These are phyloP conservation scores for Actinia tenebrosa DNA, from an alignment of 64 coral and sea anemone species.

Conservation along the genomic window DNA sequence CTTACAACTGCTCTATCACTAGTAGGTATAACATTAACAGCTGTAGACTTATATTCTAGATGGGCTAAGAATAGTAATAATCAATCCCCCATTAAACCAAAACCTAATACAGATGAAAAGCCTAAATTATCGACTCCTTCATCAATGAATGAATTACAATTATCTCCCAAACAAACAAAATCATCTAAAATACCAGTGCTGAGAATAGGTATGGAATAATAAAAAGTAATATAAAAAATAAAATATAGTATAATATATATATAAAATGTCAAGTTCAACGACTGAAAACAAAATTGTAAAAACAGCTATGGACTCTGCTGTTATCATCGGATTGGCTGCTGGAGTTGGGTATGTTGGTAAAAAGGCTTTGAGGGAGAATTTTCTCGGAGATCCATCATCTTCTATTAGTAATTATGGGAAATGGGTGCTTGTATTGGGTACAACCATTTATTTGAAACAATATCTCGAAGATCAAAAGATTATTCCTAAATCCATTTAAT, in stretches of 20 bases:
- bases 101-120: too few relatives aligned
- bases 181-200: too few relatives aligned
- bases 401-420: constrained; percentile 8
- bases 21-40: not conserved
- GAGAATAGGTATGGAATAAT: too few relatives aligned
- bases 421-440: not conserved
- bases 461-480: not conserved
- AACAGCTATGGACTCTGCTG: not conserved
- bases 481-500: not conserved
- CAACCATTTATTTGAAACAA: not conserved
- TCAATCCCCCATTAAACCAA: too few relatives aligned
- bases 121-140: too few relatives aligned
- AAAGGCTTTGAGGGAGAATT: not conserved
- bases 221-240: too few relatives aligned
- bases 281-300: not conserved
- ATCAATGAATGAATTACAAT: too few relatives aligned
- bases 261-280: too few relatives aligned
- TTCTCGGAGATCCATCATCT: too few relatives aligned
- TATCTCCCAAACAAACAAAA: too few relatives aligned
- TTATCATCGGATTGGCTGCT: not conserved
- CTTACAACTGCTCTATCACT: not conserved
- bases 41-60: not conserved
- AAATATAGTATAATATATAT: too few relatives aligned
- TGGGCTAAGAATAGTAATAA: not conserved
- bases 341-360: constrained; percentile 1